A percentile compares a stretch with the other conserved stretches of the same genome.
phyloP scores from a whole-genome alignment of 2,797 vertebrate genomes.

The Numenius phaeopus region DNA sequence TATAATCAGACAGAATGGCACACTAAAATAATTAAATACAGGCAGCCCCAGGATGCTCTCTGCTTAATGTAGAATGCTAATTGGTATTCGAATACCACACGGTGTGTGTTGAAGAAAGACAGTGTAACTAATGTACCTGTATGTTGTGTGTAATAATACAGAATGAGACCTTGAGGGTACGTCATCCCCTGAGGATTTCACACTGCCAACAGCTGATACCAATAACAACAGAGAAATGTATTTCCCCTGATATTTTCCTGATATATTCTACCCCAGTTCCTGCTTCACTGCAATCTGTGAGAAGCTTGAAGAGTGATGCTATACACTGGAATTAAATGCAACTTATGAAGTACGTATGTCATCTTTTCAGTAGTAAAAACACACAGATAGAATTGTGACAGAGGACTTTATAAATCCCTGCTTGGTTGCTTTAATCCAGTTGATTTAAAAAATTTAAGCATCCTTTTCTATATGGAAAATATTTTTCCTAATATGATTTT shows the following conservation, averaged over 20 bases:
- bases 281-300: neutral
- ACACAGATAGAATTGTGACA: neutral
- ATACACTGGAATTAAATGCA: neutral
- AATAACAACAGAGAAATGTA: constrained; percentile 36
- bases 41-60: constrained; percentile 55
- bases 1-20: constrained; percentile 32
- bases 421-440: neutral
- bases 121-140: constrained; percentile 74
- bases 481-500: neutral
- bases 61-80: constrained; percentile 70
- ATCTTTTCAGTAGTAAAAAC: neutral
- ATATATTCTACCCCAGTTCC: constrained; percentile 26
- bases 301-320: neutral
- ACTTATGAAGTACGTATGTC: neutral
- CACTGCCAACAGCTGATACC: constrained; percentile 66
- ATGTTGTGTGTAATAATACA: constrained; percentile 27
- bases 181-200: constrained; percentile 60
- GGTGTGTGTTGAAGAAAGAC: constrained; percentile 39
- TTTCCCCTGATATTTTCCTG: constrained; percentile 51
- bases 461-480: neutral
- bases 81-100: constrained; percentile 27
- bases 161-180: constrained; percentile 59
- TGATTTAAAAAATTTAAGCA: neutral
- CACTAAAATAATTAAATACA: constrained; percentile 52
- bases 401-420: neutral